A percentile compares a stretch with the other conserved stretches of the same genome.
Conservation (phyloP, 2,888 invertebrate species). For the Gisinianus flammeolus region DNA sequence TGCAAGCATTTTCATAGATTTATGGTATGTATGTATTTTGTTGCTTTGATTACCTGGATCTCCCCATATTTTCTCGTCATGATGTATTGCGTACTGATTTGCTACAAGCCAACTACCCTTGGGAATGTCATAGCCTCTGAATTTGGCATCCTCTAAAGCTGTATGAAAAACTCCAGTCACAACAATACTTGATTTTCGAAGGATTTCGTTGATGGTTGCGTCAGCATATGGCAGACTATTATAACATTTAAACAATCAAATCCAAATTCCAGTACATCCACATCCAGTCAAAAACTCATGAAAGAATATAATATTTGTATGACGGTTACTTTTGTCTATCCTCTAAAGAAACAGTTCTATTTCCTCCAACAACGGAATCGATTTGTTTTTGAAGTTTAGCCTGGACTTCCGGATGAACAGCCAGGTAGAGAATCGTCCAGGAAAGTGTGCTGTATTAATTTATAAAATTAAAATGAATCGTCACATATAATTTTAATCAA, state of each 20-base stretch:
- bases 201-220: conserved; percentile 17
- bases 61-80: conserved; percentile 46
- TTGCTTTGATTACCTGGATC: too few species aligned
- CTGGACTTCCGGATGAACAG: conserved; percentile 59
- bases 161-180: conserved; percentile 5
- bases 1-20: too few species aligned
- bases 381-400: conserved; percentile 59
- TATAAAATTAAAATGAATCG: too few species aligned
- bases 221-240: conserved; percentile 31
- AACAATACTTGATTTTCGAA: conserved; percentile 20
- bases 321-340: conserved; percentile 20
- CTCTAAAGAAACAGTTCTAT: conserved; percentile 1
- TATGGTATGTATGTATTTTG: too few species aligned
- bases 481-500: too few species aligned
- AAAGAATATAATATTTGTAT: not conserved
- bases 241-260: not conserved
- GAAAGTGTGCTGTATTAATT: too few species aligned
- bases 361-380: conserved; percentile 57
- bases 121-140: conserved; percentile 11
- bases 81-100: conserved; percentile 29
- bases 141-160: not conserved
- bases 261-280: not conserved
- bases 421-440: conserved; percentile 59
- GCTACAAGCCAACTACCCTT: not conserved
- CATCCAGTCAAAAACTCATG: not conserved